phyloP scores from a whole-genome alignment of 2,113 vertebrate genomes.

The Aramus guarauna region DNA sequence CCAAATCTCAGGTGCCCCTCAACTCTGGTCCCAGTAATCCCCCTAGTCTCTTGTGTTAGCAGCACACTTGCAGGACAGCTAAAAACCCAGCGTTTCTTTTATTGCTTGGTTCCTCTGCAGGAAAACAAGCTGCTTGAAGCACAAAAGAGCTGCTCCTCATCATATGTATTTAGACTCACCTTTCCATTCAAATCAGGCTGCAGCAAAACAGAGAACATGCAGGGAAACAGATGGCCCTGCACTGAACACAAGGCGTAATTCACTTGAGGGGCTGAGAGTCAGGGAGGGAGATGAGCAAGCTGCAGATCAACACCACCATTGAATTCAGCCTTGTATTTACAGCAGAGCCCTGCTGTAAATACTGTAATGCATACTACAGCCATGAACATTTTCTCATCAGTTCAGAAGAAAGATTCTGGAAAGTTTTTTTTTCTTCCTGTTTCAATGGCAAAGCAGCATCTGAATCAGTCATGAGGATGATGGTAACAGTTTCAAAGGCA shows the following conservation, averaged over 20 bases:
- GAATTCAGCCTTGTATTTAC: background rate
- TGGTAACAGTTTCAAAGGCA: background rate
- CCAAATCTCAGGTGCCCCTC: background rate
- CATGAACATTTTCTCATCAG: background rate
- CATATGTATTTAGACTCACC: conserved; percentile 1
- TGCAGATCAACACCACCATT: background rate
- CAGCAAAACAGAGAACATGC: background rate
- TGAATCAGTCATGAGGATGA: background rate
- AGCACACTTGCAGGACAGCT: background rate
- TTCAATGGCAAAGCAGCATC: background rate
- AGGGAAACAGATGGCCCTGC: conserved; percentile 36
- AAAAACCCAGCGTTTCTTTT: background rate
- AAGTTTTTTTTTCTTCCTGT: background rate
- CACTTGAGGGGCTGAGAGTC: background rate
- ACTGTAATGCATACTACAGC: background rate
- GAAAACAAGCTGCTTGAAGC: background rate
- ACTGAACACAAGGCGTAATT: background rate
- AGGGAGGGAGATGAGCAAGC: background rate
- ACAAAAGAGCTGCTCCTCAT: background rate
- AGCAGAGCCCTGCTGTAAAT: background rate
- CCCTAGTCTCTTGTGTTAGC: background rate
- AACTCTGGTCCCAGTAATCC: background rate
- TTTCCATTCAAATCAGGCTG: conserved; percentile 36
- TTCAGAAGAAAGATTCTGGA: background rate
- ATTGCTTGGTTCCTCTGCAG: background rate